phyloP scores from a whole-genome alignment of 2,797 vertebrate genomes.

The Lagodon rhomboides region DNA sequence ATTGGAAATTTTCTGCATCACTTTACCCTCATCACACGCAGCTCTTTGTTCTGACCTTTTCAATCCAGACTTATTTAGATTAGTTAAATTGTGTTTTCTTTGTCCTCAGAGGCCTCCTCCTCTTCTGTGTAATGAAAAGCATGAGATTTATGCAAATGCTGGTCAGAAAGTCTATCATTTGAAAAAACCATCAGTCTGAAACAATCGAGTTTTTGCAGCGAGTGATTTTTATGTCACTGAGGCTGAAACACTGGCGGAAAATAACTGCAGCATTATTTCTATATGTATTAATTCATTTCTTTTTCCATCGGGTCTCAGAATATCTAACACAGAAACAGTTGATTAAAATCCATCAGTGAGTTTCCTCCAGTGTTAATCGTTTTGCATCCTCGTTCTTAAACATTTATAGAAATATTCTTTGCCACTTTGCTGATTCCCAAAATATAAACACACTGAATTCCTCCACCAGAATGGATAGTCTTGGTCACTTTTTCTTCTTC shows the following conservation, averaged over 20 bases:
- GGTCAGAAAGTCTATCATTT: conserved; percentile 47
- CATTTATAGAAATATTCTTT: conserved; percentile 10
- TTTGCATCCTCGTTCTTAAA: neutral
- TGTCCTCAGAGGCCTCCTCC: conserved; percentile 35
- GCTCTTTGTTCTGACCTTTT: conserved; percentile 61
- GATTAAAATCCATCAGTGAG: conserved; percentile 17
- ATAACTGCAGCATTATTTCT: conserved; percentile 11
- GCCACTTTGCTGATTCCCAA: neutral
- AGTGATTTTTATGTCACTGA: conserved; percentile 21
- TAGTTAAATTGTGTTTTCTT: conserved; percentile 56
- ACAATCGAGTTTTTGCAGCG: conserved; percentile 16
- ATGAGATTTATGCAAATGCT: conserved; percentile 30
- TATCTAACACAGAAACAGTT: conserved; percentile 4
- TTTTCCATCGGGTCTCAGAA: conserved; percentile 5
- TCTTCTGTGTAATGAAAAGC: conserved; percentile 45
- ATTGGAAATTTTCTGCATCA: conserved; percentile 40
- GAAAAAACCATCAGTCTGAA: conserved; percentile 42
- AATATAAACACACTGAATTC: neutral
- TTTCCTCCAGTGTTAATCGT: conserved; percentile 37
- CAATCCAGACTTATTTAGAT: conserved; percentile 60
- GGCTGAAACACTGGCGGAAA: conserved; percentile 13
- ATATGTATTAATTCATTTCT: conserved; percentile 2
- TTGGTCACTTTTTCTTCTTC: neutral
- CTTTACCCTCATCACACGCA: conserved; percentile 20
- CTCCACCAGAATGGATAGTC: neutral